Evolutionary conservation across 64 coral and sea anemone genomes (phyloP).

Genomic region (Stichodactyla mertensii): DNA sequence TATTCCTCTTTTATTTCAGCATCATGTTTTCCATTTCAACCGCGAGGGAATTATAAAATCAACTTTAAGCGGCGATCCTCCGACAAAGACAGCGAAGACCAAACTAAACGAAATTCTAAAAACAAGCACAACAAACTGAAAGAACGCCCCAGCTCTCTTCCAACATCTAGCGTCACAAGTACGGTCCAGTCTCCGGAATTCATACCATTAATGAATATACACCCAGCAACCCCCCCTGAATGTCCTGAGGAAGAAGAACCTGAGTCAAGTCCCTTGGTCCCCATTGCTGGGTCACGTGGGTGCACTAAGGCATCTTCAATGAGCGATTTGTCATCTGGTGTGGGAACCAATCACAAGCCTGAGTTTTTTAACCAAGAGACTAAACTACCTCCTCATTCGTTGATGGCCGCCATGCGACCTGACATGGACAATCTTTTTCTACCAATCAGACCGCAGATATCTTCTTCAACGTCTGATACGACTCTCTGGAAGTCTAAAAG

Average conservation of each 20-base stretch:
- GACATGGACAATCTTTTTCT: slow-evolving; percentile 29
- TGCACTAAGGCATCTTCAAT: slow-evolving; percentile 43
- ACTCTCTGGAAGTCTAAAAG: slow-evolving; percentile 43
- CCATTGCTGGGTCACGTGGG: slow-evolving; percentile 9
- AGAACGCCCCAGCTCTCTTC: slow-evolving; percentile 19
- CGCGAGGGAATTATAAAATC: not conserved
- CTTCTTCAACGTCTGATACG: slow-evolving; percentile 30
- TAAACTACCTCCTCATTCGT: slow-evolving; percentile 46
- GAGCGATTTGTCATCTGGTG: slow-evolving; percentile 39
- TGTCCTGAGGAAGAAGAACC: slow-evolving; percentile 15
- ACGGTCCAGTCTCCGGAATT: slow-evolving; percentile 55
- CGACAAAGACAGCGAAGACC: not conserved
- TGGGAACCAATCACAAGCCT: slow-evolving; percentile 25
- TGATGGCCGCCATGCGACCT: slow-evolving; percentile 14
- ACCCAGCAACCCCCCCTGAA: slow-evolving; percentile 64
- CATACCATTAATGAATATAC: slow-evolving; percentile 60
- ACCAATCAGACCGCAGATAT: slow-evolving; percentile 24
- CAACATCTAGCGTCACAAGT: slow-evolving; percentile 44
- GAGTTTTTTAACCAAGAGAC: slow-evolving; percentile 17
- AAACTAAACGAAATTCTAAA: not conserved
- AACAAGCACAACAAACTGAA: not conserved
- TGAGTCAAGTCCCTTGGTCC: not conserved
- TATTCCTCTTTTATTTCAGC: not conserved
- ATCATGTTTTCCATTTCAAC: slow-evolving; percentile 1
- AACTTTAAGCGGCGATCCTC: not conserved